A percentile compares a stretch with the other conserved stretches of the same genome.
These are phyloP conservation scores for Takifugu rubripes DNA, from an alignment of 2,797 vertebrate species.

Conservation along the genomic window DNA sequence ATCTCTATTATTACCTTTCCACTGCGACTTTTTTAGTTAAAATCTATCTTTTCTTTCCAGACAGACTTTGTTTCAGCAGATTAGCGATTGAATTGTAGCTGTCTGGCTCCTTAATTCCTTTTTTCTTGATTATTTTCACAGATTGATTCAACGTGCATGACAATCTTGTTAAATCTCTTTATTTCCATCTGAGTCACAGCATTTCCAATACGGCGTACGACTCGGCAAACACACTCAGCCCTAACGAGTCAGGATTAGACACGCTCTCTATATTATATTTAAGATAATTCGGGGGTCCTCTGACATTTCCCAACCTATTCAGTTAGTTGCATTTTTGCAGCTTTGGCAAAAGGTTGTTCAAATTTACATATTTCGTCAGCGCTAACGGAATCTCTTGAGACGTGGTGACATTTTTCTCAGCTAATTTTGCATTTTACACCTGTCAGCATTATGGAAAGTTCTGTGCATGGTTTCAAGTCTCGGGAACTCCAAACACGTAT, in stretches of 20 bases:
- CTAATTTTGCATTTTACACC: slow-evolving; percentile 55
- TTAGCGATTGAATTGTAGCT: no score
- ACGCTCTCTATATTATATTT: not conserved
- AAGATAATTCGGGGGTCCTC: slow-evolving; percentile 18
- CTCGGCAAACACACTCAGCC: not conserved
- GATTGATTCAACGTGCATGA: no score
- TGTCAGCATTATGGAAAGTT: slow-evolving; percentile 55
- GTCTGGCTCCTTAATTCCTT: no score
- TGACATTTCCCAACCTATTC: slow-evolving; percentile 42
- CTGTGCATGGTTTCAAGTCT: slow-evolving; percentile 34
- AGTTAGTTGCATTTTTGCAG: slow-evolving; percentile 15
- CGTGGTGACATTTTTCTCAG: slow-evolving; percentile 56
- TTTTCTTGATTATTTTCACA: no score
- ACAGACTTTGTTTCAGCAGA: no score
- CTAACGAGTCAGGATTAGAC: slow-evolving; percentile 3
- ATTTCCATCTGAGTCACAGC: slow-evolving; percentile 2
- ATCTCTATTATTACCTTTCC: not conserved
- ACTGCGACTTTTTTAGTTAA: not conserved
- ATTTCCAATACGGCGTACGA: not conserved
- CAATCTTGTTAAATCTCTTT: no score
- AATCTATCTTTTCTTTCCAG: no score
- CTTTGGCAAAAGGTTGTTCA: slow-evolving; percentile 27
- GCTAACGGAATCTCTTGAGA: slow-evolving; percentile 39
- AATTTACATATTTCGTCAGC: slow-evolving; percentile 29
- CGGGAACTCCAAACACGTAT: slow-evolving; percentile 26